phyloP scores from a whole-genome alignment of 1,140 invertebrate species.

The Bombus breviceps region DNA sequence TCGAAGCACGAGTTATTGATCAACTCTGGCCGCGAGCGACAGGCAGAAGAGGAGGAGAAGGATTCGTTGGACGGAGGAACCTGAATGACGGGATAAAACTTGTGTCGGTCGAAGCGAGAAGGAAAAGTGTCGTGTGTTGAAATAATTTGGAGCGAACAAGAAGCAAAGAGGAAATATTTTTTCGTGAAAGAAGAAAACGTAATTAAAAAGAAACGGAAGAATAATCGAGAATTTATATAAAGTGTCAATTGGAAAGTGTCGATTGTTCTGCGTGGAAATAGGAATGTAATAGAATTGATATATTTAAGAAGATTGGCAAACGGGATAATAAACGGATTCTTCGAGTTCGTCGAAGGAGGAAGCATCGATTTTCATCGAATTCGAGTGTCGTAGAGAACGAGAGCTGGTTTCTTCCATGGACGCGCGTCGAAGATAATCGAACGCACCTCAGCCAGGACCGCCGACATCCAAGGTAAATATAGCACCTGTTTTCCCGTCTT shows the following conservation, averaged over 20 bases:
- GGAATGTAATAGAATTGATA: not conserved
- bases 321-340: not conserved
- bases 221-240: not conserved
- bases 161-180: not conserved
- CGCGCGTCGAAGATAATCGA: constrained; percentile 30
- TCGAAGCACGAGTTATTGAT: constrained; percentile 23
- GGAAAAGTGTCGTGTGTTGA: constrained; percentile 33
- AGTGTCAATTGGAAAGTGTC: constrained; percentile 28
- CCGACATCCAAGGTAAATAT: constrained; percentile 44
- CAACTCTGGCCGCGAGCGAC: not conserved
- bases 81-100: constrained; percentile 6
- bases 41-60: not conserved
- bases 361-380: not conserved
- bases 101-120: constrained; percentile 1
- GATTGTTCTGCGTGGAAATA: not conserved
- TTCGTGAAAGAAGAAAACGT: not conserved
- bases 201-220: no score
- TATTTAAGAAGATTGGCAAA: not conserved
- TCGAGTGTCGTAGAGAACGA: not conserved
- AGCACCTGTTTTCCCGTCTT: constrained; percentile 25
- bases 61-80: not conserved
- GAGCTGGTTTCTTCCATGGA: constrained; percentile 25
- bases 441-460: constrained; percentile 30
- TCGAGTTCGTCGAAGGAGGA: not conserved
- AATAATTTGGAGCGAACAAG: not conserved